Evolutionary conservation across 1,140 invertebrate species (phyloP), one percentile per base, ranked within the genome.

Genomic region (Meloidogyne exigua): DNA sequence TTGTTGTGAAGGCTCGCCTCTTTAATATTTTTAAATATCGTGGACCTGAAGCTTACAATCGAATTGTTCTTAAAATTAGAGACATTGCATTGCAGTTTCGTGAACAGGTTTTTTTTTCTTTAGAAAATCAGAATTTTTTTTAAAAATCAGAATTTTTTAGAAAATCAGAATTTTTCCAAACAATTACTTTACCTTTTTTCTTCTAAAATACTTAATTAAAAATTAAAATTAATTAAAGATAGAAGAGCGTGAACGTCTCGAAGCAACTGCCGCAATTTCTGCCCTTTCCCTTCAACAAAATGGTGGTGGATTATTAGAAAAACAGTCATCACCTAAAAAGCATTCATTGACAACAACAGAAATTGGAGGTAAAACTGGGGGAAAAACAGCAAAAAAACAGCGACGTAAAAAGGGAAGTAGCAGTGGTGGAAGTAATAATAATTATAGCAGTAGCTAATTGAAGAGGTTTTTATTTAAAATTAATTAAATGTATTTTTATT

Each of bases 31-130:
- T 76, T 39, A 76, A 72, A 39, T 72, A 72, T 26, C 65, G 67
- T 28, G 75, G 75, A 15, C 68, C 75, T 4, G 75, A 76, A 10
- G 75, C 67, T 9, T 76, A 76, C 42, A 76, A 76, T 68, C 65
- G 75, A 68, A 76, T 76, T 32, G 75, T 76, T 44, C 75, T 76
- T 3, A 76, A 76, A 49, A 76, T 76, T 13, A 23, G 75, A n/a
- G 66, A 76, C 18, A 76, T 76, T 73, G 75, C 67, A 3, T 66
- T 28, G 7, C 65, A 76, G 13, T 72, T 76, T 32, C 65, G 65
- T 25, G 68, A 32, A 36, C 79, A 67, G 77, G 68, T 79, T 49
- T 68, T 3, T 32, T 68, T 32, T n/a, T 15, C n/a, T 32, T 67
- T 18, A 18, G 5, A 18, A 67, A 28, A 23, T n/a, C n/a, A n/a